These are phyloP conservation scores for Drosophila nr. perissopoda DNA, from an alignment of 2,888 invertebrate species.

Conservation along the genomic window DNA sequence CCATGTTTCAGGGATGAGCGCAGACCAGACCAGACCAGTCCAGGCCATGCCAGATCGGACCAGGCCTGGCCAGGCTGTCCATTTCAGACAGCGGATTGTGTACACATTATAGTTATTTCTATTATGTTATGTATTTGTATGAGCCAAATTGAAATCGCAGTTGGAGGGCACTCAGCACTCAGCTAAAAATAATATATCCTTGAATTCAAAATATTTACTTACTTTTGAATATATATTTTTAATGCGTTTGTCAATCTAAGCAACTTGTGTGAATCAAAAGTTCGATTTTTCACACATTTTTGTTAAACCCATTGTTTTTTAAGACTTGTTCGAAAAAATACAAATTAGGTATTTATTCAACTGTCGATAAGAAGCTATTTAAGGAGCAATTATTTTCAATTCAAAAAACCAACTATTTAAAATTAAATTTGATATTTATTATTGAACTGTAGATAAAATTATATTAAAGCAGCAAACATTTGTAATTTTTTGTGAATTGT, in stretches of 20 bases:
- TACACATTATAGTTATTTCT: constrained; percentile 75
- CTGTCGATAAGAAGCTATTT: not conserved
- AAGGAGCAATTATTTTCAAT: not conserved
- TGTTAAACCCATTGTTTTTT: not conserved
- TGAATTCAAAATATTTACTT: not conserved
- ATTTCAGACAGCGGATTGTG: constrained; percentile 52
- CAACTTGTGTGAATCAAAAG: not conserved
- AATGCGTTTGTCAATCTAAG: not conserved
- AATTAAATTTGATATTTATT: not conserved
- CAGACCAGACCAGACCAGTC: constrained; percentile 10
- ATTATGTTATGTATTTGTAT: constrained; percentile 75
- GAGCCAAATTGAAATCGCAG: constrained; percentile 68
- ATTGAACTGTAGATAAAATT: not conserved
- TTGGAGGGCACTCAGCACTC: constrained; percentile 57
- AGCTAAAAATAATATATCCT: not conserved
- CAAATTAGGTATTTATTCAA: not conserved
- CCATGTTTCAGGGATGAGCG: constrained; percentile 9
- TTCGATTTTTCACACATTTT: not conserved
- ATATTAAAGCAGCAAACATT: not conserved
- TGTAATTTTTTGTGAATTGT: not conserved
- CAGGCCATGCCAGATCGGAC: not conserved
- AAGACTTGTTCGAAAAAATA: not conserved
- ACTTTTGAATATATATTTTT: not conserved
- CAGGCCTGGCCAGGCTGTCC: constrained; percentile 20
- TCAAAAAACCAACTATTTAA: not conserved